These are phyloP conservation scores for Cassiopea xamachana DNA, from an alignment of 30 jellyfish, hydroid and myxozoan species.

Conservation along the genomic window DNA sequence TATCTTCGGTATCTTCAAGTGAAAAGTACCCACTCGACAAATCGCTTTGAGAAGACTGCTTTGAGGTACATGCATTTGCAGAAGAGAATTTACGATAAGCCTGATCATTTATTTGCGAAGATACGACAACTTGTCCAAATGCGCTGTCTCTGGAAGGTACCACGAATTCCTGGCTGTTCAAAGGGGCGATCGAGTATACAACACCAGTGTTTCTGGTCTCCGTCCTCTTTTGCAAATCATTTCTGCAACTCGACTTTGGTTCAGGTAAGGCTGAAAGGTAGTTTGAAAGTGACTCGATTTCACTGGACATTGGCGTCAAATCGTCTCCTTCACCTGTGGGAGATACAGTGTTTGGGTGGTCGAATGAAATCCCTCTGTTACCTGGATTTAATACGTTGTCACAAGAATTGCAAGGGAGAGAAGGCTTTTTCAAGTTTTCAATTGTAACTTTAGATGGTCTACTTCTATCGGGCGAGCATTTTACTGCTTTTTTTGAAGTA, in stretches of 20 bases:
- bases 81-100: not conserved
- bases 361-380: not conserved
- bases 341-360: not conserved
- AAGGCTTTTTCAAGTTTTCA: not conserved
- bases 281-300: not conserved
- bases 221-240: not conserved
- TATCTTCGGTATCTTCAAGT: conserved; percentile 1
- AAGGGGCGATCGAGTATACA: conserved; percentile 17
- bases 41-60: not conserved
- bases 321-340: not conserved
- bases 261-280: conserved; percentile 3
- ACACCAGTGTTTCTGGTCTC: not conserved
- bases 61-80: not conserved
- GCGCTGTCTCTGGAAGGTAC: not conserved
- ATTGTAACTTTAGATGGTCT: not conserved
- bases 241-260: not conserved
- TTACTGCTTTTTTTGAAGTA: not conserved
- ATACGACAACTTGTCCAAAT: not conserved
- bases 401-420: not conserved
- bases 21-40: not conserved
- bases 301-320: not conserved
- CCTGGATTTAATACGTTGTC: not conserved
- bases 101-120: not conserved
- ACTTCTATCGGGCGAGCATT: not conserved
- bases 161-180: not conserved